Evolutionary conservation across 2,797 vertebrate genomes (phyloP).

Genomic region (Galago senegalensis): DNA sequence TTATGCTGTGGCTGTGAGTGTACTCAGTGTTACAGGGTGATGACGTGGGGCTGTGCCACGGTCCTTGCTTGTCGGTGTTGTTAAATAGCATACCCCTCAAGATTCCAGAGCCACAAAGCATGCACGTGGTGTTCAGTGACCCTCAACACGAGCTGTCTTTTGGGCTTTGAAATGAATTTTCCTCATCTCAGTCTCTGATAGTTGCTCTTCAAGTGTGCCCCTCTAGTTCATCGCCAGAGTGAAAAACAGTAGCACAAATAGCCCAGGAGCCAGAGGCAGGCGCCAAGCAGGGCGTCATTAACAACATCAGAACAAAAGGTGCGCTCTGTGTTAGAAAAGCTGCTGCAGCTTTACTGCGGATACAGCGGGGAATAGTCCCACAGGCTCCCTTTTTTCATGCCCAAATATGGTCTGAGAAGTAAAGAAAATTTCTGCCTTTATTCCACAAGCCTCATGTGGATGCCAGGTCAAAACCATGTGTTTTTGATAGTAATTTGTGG

Average conservation of each 20-base stretch:
- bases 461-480: conserved; percentile 57
- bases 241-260: background rate
- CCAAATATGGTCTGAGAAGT: conserved; percentile 69
- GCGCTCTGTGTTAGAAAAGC: background rate
- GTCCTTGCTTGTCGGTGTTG: background rate
- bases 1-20: too few species aligned
- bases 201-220: conserved; percentile 68
- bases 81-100: conserved; percentile 41
- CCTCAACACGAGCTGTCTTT: conserved; percentile 69
- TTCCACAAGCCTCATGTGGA: conserved; percentile 47
- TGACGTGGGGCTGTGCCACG: rapidly evolving
- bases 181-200: conserved; percentile 55
- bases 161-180: conserved; percentile 76
- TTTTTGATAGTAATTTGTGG: conserved; percentile 61
- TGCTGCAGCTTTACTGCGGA: conserved; percentile 28
- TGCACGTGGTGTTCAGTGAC: conserved; percentile 50
- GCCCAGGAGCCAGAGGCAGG: conserved; percentile 60
- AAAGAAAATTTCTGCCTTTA: conserved; percentile 67
- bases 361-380: conserved; percentile 17
- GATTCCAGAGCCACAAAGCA: conserved; percentile 66
- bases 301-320: conserved; percentile 56
- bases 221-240: background rate
- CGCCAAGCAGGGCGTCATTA: conserved; percentile 2
- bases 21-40: background rate
- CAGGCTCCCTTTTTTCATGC: conserved; percentile 49